These are phyloP conservation scores for Holocentrus rufus DNA, from an alignment of 2,797 vertebrate genomes.

Conservation along the genomic window DNA sequence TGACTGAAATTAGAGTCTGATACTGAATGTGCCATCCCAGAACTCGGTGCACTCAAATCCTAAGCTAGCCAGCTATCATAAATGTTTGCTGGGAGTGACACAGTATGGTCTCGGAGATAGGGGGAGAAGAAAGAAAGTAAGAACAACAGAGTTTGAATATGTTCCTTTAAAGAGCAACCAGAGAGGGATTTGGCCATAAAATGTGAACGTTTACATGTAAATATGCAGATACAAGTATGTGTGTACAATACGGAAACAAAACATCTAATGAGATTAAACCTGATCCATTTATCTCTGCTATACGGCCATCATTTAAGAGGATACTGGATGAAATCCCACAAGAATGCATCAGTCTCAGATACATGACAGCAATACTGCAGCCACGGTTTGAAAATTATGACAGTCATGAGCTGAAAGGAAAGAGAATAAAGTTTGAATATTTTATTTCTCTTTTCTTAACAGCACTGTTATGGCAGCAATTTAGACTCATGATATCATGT, in stretches of 20 bases:
- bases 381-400: conserved; percentile 35
- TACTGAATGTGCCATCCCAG: conserved; percentile 86
- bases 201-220: conserved; percentile 75
- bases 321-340: conserved; percentile 70
- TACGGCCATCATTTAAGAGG: conserved; percentile 78
- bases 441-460: conserved; percentile 56
- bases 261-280: conserved; percentile 80
- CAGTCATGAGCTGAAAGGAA: conserved; percentile 38
- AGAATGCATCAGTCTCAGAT: conserved; percentile 54
- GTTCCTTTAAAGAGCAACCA: conserved; percentile 81
- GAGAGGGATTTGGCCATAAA: conserved; percentile 78
- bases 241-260: conserved; percentile 79
- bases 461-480: conserved; percentile 70
- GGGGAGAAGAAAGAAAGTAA: conserved; percentile 82
- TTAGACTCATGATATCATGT: conserved; percentile 76
- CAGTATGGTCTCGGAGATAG: conserved; percentile 70
- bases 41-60: conserved; percentile 85
- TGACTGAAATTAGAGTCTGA: conserved; percentile 93
- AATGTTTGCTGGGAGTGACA: conserved; percentile 75
- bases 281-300: conserved; percentile 82
- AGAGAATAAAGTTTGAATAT: conserved; percentile 58
- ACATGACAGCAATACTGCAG: conserved; percentile 44
- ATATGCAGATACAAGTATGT: conserved; percentile 75
- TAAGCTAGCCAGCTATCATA: conserved; percentile 75
- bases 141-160: conserved; percentile 85